Conservation (phyloP, 2,797 vertebrate species). For the Cyclura pinguis region DNA sequence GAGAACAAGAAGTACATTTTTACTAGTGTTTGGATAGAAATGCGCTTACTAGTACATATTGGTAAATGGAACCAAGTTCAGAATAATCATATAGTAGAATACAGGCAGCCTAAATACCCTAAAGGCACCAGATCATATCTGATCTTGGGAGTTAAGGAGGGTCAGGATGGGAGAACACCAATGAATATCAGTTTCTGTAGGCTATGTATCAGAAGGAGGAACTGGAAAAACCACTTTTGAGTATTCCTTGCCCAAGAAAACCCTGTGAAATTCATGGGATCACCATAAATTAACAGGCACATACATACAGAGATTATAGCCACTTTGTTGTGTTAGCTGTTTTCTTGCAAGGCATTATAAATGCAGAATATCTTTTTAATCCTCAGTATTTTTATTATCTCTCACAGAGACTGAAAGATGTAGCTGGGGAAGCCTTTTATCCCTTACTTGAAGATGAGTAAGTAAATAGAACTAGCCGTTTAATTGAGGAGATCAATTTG, state of each 20-base stretch:
- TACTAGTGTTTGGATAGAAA: background rate
- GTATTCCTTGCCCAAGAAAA: too few relatives aligned
- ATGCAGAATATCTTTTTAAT: conserved; percentile 26
- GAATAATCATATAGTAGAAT: background rate
- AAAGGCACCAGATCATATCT: too few relatives aligned
- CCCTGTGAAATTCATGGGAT: too few relatives aligned
- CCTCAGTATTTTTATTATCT: conserved; percentile 49
- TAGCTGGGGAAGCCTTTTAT: conserved; percentile 95
- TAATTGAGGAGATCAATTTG: background rate
- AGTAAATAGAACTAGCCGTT: conserved; percentile 72
- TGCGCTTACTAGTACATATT: background rate
- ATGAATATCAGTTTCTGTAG: too few relatives aligned
- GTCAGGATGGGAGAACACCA: too few relatives aligned
- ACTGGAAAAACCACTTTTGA: too few relatives aligned
- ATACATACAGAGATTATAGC: background rate
- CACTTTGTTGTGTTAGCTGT: background rate
- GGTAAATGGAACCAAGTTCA: background rate
- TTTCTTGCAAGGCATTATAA: conserved; percentile 18
- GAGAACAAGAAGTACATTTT: background rate
- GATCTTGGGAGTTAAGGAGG: too few relatives aligned
- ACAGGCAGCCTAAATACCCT: too few relatives aligned
- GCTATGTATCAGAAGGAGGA: too few relatives aligned
- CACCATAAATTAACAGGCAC: too few relatives aligned
- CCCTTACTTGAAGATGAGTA: conserved; percentile 97
- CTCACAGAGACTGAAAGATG: conserved; percentile 94